Base-by-base conservation (phyloP, 2,888 invertebrate genomes). In the Oscheius sp. region DNA sequence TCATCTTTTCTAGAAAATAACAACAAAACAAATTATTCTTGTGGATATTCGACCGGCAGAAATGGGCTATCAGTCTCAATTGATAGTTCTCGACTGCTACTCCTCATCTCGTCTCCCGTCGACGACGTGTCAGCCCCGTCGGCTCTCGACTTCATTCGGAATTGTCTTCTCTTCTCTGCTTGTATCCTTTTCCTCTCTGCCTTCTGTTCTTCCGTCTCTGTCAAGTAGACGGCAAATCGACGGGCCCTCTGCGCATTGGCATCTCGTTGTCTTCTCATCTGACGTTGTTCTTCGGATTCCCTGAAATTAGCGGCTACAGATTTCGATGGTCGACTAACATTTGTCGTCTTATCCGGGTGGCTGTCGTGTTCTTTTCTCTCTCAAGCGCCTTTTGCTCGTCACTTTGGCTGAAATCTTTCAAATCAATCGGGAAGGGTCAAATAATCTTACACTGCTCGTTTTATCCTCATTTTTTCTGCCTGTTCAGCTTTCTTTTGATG, bases 161-260 rank as follows among this genome's bases (percentile, higher is more conserved):
- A 21, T 5, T 25, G 13, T 21, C 55, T 16, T 13, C 55, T 21
- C 25, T 25, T 55, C 55, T 55, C 55, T 5, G 55, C 55, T 23
- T 55, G 23, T 2, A 25, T 21, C 25, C 55, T 55, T 23, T 25
- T 55, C 25, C 55, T 55, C 25, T 55, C 25, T 5, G 55, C 55
- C 21, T 55, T 55, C 21, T 55, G 55, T 23, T 55, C 55, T 2
- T 55, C 55, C 55, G 55, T 55, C 25, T 55, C 55, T 6, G 21
- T 2, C 55, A 21, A 2, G 25, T 25, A 55, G 25, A 55, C 5
- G 55, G 55, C 55, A 3, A 12, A 18, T 23, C 55, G 21, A 7
- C 55, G 21, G 55, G 55, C 55, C 21, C 55, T 21, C 25, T 55
- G 21, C 2, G 55, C 55, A 55, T 16, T 23, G 21, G 55, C 55